Evolutionary conservation across 2,797 vertebrate genomes (phyloP).

Genomic region (Bucorvus abyssinicus): DNA sequence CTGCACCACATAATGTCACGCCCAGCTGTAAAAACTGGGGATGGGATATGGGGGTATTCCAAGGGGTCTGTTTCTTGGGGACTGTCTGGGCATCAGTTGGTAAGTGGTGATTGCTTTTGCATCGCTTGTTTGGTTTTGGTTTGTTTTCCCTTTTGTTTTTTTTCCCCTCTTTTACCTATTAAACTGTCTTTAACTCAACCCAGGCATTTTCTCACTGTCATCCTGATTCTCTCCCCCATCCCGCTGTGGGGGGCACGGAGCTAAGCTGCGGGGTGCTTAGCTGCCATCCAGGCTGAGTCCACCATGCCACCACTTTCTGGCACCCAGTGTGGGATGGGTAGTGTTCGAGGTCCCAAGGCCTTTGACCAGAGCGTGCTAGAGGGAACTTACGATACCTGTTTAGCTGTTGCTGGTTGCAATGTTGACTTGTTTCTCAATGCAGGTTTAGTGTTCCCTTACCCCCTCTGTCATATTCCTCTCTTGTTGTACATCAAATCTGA

Average conservation of each 20-base stretch:
- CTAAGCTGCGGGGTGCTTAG: neutral
- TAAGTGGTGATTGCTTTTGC: neutral
- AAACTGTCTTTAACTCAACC: neutral
- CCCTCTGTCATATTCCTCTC: neutral
- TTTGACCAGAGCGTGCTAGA: neutral
- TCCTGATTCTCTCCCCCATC: neutral
- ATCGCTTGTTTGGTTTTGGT: neutral
- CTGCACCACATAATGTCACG: rapidly evolving
- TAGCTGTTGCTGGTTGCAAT: rapidly evolving
- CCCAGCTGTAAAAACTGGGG: neutral
- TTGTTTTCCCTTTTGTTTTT: neutral
- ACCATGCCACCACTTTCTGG: neutral
- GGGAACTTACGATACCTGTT: neutral
- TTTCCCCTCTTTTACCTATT: neutral
- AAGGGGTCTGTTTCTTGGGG: neutral
- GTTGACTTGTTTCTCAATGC: neutral
- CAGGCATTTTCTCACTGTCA: neutral
- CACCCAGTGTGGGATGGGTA: rapidly evolving
- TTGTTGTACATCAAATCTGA: neutral
- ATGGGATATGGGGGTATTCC: neutral
- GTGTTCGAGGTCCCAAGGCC: neutral
- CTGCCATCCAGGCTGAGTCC: neutral
- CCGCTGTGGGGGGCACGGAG: neutral
- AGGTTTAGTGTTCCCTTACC: neutral
- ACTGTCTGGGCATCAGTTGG: neutral